Conservation (phyloP, 2,888 invertebrate genomes). For the Xylocampa areola region DNA sequence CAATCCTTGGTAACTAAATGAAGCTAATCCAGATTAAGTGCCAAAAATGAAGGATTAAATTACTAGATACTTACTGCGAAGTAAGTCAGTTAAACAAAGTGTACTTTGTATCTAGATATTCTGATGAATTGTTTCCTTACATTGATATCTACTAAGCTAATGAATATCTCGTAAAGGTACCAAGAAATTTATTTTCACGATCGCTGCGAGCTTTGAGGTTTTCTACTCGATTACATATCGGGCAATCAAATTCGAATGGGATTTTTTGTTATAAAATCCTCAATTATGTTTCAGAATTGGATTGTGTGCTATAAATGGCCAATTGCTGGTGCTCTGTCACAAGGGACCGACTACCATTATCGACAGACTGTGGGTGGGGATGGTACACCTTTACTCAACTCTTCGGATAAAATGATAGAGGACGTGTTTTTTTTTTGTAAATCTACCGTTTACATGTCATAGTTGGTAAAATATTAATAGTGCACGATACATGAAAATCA, state of each 20-base stretch:
- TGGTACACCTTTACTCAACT: too few species aligned
- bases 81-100: background rate
- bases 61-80: background rate
- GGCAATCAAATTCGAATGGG: background rate
- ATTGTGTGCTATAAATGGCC: background rate
- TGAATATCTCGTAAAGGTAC: too few species aligned
- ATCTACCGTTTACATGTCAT: too few species aligned
- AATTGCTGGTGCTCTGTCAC: background rate
- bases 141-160: background rate
- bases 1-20: too few species aligned
- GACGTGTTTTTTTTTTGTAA: too few species aligned
- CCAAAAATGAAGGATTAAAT: background rate
- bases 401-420: too few species aligned
- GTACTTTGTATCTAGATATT: background rate
- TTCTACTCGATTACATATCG: background rate
- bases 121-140: background rate
- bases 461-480: too few species aligned
- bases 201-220: background rate
- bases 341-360: background rate
- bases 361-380: background rate
- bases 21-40: too few species aligned
- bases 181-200: too few species aligned
- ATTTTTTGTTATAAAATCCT: background rate
- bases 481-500: too few species aligned
- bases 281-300: background rate